Conservation (phyloP, 1,140 invertebrate genomes). For the Gryllus bimaculatus region DNA sequence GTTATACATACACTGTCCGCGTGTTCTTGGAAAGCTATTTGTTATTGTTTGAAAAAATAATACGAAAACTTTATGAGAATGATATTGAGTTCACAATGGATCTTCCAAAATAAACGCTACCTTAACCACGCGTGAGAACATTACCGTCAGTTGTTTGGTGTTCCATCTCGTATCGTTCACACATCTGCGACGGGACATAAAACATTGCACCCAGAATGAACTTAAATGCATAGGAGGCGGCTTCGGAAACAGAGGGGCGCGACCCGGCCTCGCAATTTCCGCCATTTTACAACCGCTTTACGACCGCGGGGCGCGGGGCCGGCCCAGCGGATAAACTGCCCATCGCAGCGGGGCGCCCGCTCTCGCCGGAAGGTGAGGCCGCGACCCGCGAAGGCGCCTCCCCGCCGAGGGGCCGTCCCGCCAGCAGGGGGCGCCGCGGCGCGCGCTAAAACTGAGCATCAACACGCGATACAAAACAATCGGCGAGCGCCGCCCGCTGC, state of each 20-base stretch:
- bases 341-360: too few species aligned
- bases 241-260: neutral
- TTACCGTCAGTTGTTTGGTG: too few species aligned
- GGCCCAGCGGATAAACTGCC: neutral
- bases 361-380: too few species aligned
- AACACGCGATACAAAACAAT: constrained; percentile 2
- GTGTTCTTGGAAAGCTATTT: too few species aligned
- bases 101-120: too few species aligned
- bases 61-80: too few species aligned
- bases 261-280: neutral
- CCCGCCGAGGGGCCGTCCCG: neutral
- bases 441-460: neutral
- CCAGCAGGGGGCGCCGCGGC: neutral
- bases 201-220: neutral
- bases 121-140: too few species aligned
- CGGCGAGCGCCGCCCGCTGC: neutral
- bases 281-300: neutral
- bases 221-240: neutral
- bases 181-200: neutral
- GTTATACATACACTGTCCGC: too few species aligned
- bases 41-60: too few species aligned
- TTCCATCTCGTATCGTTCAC: too few species aligned
- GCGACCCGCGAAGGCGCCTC: too few species aligned
- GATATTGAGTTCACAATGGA: too few species aligned
- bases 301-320: neutral